Evolutionary conservation across 2,797 vertebrate genomes (phyloP).

Genomic region (Sciaenops ocellatus): DNA sequence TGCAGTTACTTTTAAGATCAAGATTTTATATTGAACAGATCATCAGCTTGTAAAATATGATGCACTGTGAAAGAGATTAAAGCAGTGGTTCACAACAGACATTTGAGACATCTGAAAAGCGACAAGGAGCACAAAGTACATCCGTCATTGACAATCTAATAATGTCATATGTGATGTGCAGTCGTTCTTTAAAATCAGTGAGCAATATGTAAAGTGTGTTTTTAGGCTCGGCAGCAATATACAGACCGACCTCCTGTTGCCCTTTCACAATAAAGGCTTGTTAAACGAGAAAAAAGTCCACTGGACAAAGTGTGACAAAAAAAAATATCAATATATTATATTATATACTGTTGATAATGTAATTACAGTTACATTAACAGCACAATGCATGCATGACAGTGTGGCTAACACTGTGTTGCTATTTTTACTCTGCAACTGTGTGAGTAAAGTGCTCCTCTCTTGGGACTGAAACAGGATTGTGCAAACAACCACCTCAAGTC

Average conservation of each 20-base stretch:
- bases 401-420: slow-evolving; percentile 40
- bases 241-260: background rate
- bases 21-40: background rate
- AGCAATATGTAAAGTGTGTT: background rate
- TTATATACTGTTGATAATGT: background rate
- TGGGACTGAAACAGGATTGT: slow-evolving; percentile 58
- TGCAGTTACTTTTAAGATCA: background rate
- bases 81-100: no score
- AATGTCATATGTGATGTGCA: background rate
- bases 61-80: background rate
- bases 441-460: slow-evolving; percentile 63
- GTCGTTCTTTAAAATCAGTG: background rate
- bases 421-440: slow-evolving; percentile 64
- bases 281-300: background rate
- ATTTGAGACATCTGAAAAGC: no score
- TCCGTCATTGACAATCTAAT: no score
- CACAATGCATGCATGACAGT: background rate
- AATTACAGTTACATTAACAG: background rate
- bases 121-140: no score
- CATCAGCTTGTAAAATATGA: background rate
- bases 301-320: background rate
- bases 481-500: slow-evolving; percentile 59
- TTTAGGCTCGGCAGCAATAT: background rate
- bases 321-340: background rate
- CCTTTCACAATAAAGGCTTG: background rate